Percentiles rank a stretch among this genome's conserved stretches.
These are phyloP conservation scores for Phrixothrix hirtus DNA, from an alignment of 2,888 invertebrate genomes.

Conservation along the genomic window DNA sequence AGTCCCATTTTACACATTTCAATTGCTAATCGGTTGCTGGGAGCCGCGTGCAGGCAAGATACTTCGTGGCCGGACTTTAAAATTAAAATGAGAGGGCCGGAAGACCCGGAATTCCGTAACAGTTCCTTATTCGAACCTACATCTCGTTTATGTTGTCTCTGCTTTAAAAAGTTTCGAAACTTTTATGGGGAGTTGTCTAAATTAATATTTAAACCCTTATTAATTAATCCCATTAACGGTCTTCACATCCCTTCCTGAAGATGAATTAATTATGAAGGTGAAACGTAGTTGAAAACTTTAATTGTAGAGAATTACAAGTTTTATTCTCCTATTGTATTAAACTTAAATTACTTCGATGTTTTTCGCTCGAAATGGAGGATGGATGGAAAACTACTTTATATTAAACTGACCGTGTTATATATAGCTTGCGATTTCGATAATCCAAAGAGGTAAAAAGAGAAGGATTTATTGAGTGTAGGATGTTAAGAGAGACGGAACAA, in stretches of 20 bases:
- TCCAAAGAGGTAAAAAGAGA: conserved; percentile 30
- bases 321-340: conserved; percentile 22
- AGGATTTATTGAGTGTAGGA: conserved; percentile 17
- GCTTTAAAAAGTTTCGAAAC: conserved; percentile 4
- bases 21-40: conserved; percentile 47
- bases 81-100: conserved; percentile 16
- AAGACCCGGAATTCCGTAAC: conserved; percentile 4
- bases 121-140: not conserved
- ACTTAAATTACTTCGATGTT: conserved; percentile 11
- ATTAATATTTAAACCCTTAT: conserved; percentile 36
- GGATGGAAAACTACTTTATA: conserved; percentile 41
- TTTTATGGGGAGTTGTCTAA: conserved; percentile 6
- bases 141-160: too few species aligned
- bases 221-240: conserved; percentile 43
- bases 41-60: conserved; percentile 26
- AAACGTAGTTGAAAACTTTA: conserved; percentile 34
- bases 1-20: conserved; percentile 52
- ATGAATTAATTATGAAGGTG: conserved; percentile 38
- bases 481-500: conserved; percentile 16
- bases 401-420: conserved; percentile 48
- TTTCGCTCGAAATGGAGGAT: conserved; percentile 2
- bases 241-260: conserved; percentile 39
- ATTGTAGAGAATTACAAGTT: conserved; percentile 25
- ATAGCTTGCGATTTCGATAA: conserved; percentile 19
- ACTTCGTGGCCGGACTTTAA: conserved; percentile 26